A percentile compares a stretch with the other conserved stretches of the same genome.
These are phyloP conservation scores for Polyommatus icarus DNA, from an alignment of 2,888 invertebrate species.

Conservation along the genomic window DNA sequence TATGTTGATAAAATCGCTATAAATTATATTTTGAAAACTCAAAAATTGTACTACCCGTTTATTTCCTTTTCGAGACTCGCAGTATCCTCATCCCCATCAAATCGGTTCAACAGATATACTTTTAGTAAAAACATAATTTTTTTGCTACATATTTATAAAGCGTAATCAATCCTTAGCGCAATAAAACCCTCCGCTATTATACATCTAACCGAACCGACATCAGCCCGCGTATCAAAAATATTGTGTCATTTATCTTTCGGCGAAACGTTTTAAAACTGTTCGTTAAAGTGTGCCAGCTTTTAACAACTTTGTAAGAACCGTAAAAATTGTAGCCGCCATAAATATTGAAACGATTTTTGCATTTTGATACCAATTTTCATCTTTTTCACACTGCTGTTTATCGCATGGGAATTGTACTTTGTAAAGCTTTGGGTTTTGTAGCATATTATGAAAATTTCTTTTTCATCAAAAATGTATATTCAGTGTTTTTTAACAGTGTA, in stretches of 20 bases:
- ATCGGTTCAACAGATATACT: too few relatives aligned
- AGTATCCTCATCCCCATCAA: too few relatives aligned
- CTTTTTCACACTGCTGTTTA: constrained; percentile 17
- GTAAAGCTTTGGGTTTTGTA: background rate
- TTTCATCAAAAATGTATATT: too few relatives aligned
- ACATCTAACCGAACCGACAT: background rate
- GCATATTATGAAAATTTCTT: background rate
- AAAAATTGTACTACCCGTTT: too few relatives aligned
- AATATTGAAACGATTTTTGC: constrained; percentile 27
- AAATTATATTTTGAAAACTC: too few relatives aligned
- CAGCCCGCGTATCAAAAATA: constrained; percentile 3
- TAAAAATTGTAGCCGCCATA: constrained; percentile 22
- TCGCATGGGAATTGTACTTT: background rate
- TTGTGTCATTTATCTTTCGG: constrained; percentile 18
- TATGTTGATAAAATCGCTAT: too few relatives aligned
- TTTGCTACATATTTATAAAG: background rate
- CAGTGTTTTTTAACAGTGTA: too few relatives aligned
- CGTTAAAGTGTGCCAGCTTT: constrained; percentile 20
- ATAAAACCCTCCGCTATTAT: background rate
- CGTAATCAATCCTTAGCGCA: background rate
- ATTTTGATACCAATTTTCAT: constrained; percentile 25
- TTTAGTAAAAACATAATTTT: too few relatives aligned
- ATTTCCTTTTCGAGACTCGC: too few relatives aligned
- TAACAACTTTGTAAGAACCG: constrained; percentile 26
- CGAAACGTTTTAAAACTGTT: constrained; percentile 13